These are phyloP conservation scores for Coregonus suidteri DNA, from an alignment of 2,797 vertebrate genomes.

Conservation along the genomic window DNA sequence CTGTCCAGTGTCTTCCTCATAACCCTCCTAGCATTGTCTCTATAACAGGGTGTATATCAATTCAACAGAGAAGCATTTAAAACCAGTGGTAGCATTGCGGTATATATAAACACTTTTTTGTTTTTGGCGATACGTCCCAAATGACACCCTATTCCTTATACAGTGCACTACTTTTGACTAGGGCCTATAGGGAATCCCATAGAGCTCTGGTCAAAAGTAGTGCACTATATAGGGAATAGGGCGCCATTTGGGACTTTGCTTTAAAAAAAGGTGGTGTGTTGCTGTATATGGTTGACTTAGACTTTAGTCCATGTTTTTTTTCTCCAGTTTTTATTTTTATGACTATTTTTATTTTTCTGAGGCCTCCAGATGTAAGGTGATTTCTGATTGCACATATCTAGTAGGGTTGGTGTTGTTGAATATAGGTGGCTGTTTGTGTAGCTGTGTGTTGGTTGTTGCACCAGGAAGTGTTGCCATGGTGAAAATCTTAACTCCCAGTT, in stretches of 20 bases:
- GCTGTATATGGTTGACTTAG: constrained; percentile 80
- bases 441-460: neutral
- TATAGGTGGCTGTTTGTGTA: constrained; percentile 46
- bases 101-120: constrained; percentile 39
- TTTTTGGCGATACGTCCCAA: constrained; percentile 12
- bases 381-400: constrained; percentile 77
- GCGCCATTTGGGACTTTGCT: constrained; percentile 9
- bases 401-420: constrained; percentile 73
- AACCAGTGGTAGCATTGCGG: constrained; percentile 77
- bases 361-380: neutral
- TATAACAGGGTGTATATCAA: constrained; percentile 78
- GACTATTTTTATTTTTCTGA: constrained; percentile 51
- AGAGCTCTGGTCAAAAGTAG: neutral
- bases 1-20: constrained; percentile 77
- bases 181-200: neutral
- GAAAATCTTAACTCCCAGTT: neutral
- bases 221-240: neutral
- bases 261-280: constrained; percentile 77
- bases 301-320: constrained; percentile 60
- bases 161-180: neutral
- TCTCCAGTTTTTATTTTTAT: constrained; percentile 20
- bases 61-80: constrained; percentile 73
- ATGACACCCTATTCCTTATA: neutral
- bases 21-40: constrained; percentile 58
- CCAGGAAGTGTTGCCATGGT: neutral